Evolutionary conservation across 2,797 vertebrate species (phyloP), one percentile per base, ranked within the genome.

Genomic region (Arctocebus calabarensis): DNA sequence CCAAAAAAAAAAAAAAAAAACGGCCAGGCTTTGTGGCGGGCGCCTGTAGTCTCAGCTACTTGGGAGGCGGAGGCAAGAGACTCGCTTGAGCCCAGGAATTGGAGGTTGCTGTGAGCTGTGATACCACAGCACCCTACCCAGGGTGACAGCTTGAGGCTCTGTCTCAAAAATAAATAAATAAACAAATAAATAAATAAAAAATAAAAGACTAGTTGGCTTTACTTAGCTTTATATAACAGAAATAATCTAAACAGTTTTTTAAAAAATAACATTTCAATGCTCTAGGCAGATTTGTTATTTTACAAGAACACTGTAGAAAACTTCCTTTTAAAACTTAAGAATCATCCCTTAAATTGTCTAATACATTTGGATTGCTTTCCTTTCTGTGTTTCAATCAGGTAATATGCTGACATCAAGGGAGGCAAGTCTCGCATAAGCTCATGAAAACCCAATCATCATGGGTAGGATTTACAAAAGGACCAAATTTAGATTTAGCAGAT

Each of bases 221-320:
- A 83, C 20, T 55, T 83, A 89, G 23, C 20, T 86, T 89, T 74
- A 95, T 61, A 4, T 79, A 91, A 77, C 57, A 62, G 5, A 68
- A 66, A 62, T 45, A 73, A 45, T 55, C 25, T 86, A 79, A 81
- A 84, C 57, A 94, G 83, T 1, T 91, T 68, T 91, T 62, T 27
- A 23, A 70, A 89, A 34, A 34, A 92, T 40, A 73, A 84, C 4
- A 55, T 64, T 79, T 91, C 27, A 93, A 43, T 57, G 37, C 59
- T 66, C 71, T 20, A 84, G 55, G 34, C 52, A 92, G 90, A 91
- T 86, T 12, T 93, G 40, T 16, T 84, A 40, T 74, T 29, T 68
- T 70, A 93, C 86, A 95, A 88, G 40, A 84, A 79, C n/a, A 48
- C 27, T 37, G 7, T 27, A 92, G 43, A 82, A 84, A 84, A 48